A percentile compares a stretch with the other conserved stretches of the same genome.
phyloP scores from a whole-genome alignment of 2,797 vertebrate species.

The Antrozous pallidus region DNA sequence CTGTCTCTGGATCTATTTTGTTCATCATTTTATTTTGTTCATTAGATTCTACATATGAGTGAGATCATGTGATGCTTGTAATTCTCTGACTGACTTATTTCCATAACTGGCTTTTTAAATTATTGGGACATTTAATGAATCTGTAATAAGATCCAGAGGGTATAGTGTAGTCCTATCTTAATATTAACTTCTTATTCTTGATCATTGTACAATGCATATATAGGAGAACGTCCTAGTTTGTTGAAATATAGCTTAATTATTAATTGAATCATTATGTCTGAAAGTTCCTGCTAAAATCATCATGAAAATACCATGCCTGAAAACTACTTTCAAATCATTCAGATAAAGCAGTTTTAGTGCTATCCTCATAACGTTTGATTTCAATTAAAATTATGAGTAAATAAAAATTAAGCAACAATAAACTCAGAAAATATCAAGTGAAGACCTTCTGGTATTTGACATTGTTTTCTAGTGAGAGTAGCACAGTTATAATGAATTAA shows the following conservation, averaged over 20 bases:
- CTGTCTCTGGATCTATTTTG: no score
- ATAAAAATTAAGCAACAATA: not conserved
- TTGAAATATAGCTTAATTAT: not conserved
- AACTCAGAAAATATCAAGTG: not conserved
- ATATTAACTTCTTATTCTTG: not conserved
- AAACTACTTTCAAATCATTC: not conserved
- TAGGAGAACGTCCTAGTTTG: not conserved
- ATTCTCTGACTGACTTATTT: no score
- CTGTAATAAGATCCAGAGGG: not conserved
- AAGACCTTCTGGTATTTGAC: not conserved
- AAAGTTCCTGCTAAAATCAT: not conserved
- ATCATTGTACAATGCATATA: not conserved
- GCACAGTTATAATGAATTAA: not conserved
- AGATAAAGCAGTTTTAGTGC: not conserved
- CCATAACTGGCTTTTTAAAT: not conserved
- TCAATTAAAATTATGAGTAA: not conserved
- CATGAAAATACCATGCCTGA: not conserved
- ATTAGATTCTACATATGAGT: no score
- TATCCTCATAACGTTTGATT: not conserved
- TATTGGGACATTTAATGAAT: not conserved
- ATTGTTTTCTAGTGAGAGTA: not conserved
- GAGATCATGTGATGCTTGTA: no score
- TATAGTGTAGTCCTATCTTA: not conserved
- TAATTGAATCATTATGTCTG: not conserved
- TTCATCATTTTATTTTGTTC: no score